phyloP scores from a whole-genome alignment of 2,888 invertebrate genomes.

The Tridacna crocea region DNA sequence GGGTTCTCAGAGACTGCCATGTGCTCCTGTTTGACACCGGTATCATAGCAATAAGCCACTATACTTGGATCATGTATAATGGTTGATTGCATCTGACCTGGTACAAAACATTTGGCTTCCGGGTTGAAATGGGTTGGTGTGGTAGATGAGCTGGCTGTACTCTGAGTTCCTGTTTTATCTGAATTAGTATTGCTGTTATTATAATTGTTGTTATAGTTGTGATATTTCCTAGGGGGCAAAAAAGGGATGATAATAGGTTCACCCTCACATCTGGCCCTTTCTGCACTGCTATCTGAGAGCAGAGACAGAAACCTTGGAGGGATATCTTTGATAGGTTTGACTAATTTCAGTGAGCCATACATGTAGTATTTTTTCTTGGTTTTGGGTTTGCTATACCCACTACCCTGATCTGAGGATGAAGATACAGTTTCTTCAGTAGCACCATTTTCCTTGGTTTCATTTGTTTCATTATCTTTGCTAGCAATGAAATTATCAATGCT shows the following conservation, averaged over 20 bases:
- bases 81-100: conserved; percentile 45
- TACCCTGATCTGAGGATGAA: conserved; percentile 19
- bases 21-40: conserved; percentile 14
- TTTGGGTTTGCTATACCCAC: conserved; percentile 60
- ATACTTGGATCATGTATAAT: conserved; percentile 59
- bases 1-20: neutral
- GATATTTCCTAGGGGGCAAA: conserved; percentile 52
- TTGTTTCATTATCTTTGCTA: conserved; percentile 41
- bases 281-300: conserved; percentile 74
- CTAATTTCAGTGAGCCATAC: conserved; percentile 79
- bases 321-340: conserved; percentile 81
- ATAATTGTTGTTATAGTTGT: conserved; percentile 28
- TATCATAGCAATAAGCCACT: conserved; percentile 46
- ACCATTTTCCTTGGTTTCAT: conserved; percentile 39
- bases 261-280: conserved; percentile 77
- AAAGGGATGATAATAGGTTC: conserved; percentile 77
- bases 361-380: conserved; percentile 77
- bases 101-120: conserved; percentile 70
- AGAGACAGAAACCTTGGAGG: conserved; percentile 79
- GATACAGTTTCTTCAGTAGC: conserved; percentile 35
- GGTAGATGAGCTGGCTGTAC: neutral
- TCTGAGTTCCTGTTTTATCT: neutral
- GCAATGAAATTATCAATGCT: conserved; percentile 64
- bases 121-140: conserved; percentile 61
- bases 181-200: conserved; percentile 1